A percentile compares a stretch with the other conserved stretches of the same genome.
These are phyloP conservation scores for Chinchilla lanigera DNA, from an alignment of 2,113 vertebrate species.

Conservation along the genomic window DNA sequence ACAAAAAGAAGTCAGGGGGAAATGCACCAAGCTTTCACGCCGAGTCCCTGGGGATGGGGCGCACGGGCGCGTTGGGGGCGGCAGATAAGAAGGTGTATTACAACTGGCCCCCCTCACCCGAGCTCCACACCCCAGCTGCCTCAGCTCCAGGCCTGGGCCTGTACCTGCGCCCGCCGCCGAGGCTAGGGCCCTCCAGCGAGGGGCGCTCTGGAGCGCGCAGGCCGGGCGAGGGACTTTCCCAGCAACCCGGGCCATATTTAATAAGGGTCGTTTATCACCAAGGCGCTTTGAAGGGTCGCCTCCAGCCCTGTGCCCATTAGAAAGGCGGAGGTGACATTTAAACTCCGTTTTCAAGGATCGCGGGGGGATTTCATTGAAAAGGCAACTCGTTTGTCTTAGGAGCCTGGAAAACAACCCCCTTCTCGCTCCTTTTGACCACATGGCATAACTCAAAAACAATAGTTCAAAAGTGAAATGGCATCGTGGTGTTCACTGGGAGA, in stretches of 20 bases:
- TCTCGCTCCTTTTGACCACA: slow-evolving; percentile 89
- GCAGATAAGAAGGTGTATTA: slow-evolving; percentile 65
- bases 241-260: slow-evolving; percentile 85
- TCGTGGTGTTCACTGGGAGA: slow-evolving; percentile 86
- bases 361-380: slow-evolving; percentile 87
- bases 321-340: slow-evolving; percentile 90
- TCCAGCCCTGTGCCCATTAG: slow-evolving; percentile 87
- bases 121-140: not conserved
- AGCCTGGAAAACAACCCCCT: slow-evolving; percentile 86
- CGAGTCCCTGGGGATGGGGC: slow-evolving; percentile 83
- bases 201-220: slow-evolving; percentile 61
- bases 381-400: slow-evolving; percentile 89
- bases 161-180: not conserved
- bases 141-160: not conserved
- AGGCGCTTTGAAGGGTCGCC: slow-evolving; percentile 88
- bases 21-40: slow-evolving; percentile 85
- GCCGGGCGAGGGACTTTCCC: slow-evolving; percentile 79
- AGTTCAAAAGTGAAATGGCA: slow-evolving; percentile 90
- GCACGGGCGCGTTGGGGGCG: slow-evolving; percentile 78
- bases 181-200: slow-evolving; percentile 52
- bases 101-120: slow-evolving; percentile 18
- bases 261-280: slow-evolving; percentile 88
- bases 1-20: slow-evolving; percentile 91
- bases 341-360: slow-evolving; percentile 88
- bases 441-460: slow-evolving; percentile 90